phyloP scores from a whole-genome alignment of 2,888 invertebrate genomes.

The Pasiphila rectangulata region DNA sequence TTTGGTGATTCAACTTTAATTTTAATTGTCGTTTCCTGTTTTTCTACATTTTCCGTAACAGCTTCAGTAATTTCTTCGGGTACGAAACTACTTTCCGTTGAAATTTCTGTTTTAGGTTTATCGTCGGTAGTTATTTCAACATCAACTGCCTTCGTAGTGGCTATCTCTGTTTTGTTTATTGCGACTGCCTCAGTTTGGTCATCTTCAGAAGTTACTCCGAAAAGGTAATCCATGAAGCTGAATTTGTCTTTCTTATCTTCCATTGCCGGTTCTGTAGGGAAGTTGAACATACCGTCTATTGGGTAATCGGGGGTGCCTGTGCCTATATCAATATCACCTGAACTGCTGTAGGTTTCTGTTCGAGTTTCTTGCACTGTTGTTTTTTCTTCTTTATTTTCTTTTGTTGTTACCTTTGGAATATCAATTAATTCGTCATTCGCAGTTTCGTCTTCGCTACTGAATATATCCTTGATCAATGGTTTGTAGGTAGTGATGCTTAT shows the following conservation, averaged over 20 bases:
- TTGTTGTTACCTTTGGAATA: slow-evolving; percentile 52
- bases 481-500: slow-evolving; percentile 65
- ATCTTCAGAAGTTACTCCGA: slow-evolving; percentile 60
- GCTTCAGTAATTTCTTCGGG: slow-evolving; percentile 69
- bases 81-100: slow-evolving; percentile 62
- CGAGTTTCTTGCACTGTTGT: slow-evolving; percentile 17
- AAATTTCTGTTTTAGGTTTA: slow-evolving; percentile 41
- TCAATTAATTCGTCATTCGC: slow-evolving; percentile 41
- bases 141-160: slow-evolving; percentile 37
- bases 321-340: slow-evolving; percentile 70
- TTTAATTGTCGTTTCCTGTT: slow-evolving; percentile 27
- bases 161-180: slow-evolving; percentile 38
- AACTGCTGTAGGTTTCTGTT: slow-evolving; percentile 45
- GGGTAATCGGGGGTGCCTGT: slow-evolving; percentile 65
- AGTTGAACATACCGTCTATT: slow-evolving; percentile 52
- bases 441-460: slow-evolving; percentile 47
- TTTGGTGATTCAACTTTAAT: slow-evolving; percentile 38
- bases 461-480: slow-evolving; percentile 61
- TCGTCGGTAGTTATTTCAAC: slow-evolving; percentile 47
- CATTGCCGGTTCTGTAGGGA: slow-evolving; percentile 56
- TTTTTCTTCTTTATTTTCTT: slow-evolving; percentile 36
- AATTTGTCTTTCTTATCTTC: slow-evolving; percentile 38
- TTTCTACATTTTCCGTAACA: slow-evolving; percentile 32
- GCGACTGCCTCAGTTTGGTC: slow-evolving; percentile 29
- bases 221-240: slow-evolving; percentile 69